phyloP scores from a whole-genome alignment of 2,113 vertebrate species.

The Pangasianodon hypophthalmus region DNA sequence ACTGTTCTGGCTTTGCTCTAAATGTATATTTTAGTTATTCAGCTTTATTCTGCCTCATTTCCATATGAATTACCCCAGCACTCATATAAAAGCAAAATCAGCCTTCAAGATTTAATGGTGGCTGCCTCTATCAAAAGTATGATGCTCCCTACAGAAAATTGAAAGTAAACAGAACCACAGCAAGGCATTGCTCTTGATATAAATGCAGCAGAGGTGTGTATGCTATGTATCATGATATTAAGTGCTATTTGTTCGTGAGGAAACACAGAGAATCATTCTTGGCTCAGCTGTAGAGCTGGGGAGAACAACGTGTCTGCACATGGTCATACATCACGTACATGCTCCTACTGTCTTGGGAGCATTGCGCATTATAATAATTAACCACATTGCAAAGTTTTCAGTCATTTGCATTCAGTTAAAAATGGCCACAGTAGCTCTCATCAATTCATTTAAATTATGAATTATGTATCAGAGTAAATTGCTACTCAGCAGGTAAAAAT shows the following conservation, averaged over 20 bases:
- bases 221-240: background rate
- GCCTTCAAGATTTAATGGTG: conserved; percentile 6
- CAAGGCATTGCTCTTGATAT: conserved; percentile 1
- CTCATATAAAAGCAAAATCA: background rate
- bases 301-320: background rate
- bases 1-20: background rate
- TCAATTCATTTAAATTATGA: background rate
- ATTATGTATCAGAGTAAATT: background rate
- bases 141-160: conserved; percentile 3
- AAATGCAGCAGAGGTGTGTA: background rate
- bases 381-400: background rate
- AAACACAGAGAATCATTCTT: background rate
- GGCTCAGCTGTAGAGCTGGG: background rate
- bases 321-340: background rate
- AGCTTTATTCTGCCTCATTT: conserved; percentile 18
- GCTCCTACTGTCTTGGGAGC: background rate
- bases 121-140: background rate
- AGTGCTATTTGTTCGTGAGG: background rate
- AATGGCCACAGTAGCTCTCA: background rate
- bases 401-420: background rate
- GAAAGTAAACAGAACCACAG: background rate
- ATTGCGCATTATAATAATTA: background rate
- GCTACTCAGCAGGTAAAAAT: background rate
- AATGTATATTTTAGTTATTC: background rate
- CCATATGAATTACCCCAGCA: background rate